A percentile compares a stretch with the other conserved stretches of the same genome.
These are phyloP conservation scores for Archips xylosteana DNA, from an alignment of 2,888 invertebrate genomes.

Conservation along the genomic window DNA sequence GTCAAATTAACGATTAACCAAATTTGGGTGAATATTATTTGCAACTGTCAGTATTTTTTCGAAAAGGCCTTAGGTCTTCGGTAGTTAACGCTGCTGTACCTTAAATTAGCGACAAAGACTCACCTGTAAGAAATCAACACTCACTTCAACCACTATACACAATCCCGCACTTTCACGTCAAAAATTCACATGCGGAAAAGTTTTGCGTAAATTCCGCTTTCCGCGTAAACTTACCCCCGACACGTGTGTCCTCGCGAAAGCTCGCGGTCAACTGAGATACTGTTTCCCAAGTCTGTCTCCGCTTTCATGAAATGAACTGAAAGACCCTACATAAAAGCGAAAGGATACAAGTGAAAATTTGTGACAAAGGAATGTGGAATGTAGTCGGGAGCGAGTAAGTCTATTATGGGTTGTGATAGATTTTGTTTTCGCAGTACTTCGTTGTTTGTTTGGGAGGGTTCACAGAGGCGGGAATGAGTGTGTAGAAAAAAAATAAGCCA, in stretches of 20 bases:
- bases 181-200: conserved; percentile 57
- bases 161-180: conserved; percentile 40
- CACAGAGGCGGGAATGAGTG: conserved; percentile 85
- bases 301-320: conserved; percentile 84
- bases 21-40: too few species aligned
- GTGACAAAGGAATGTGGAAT: conserved; percentile 42
- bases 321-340: conserved; percentile 55
- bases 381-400: conserved; percentile 13
- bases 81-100: neutral
- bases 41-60: too few species aligned
- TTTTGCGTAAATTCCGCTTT: conserved; percentile 63
- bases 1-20: too few species aligned
- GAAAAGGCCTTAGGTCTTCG: too few species aligned
- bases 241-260: conserved; percentile 71
- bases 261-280: conserved; percentile 81
- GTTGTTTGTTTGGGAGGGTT: conserved; percentile 85
- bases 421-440: conserved; percentile 81
- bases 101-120: conserved; percentile 9
- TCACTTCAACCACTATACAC: conserved; percentile 43
- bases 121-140: conserved; percentile 40
- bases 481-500: conserved; percentile 85
- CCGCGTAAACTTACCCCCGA: conserved; percentile 48
- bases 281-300: conserved; percentile 70
- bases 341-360: conserved; percentile 56
- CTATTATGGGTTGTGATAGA: conserved; percentile 45